Evolutionary conservation across 2,888 invertebrate genomes (phyloP).

Genomic region (Zygaena filipendulae): DNA sequence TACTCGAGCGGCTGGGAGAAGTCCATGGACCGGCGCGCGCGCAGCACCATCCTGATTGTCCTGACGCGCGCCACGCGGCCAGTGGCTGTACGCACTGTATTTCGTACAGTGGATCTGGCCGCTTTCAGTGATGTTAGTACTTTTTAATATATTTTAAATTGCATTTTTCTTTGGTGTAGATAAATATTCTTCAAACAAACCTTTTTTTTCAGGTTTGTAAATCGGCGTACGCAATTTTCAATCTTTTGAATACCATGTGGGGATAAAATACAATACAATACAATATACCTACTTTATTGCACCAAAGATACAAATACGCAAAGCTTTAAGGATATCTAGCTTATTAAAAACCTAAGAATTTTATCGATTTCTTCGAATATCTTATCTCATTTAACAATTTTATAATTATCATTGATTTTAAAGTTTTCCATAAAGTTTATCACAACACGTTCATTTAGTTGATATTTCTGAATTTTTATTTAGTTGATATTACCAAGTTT

Average conservation of each 20-base stretch:
- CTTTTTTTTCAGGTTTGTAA: conserved; percentile 19
- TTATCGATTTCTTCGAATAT: too few species aligned
- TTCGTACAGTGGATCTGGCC: conserved; percentile 23
- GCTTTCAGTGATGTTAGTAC: conserved; percentile 24
- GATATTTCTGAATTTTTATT: too few species aligned
- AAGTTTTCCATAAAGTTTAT: too few species aligned
- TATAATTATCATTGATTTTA: too few species aligned
- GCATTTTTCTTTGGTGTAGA: conserved; percentile 14
- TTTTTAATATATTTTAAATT: conserved; percentile 16
- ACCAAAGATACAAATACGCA: too few species aligned
- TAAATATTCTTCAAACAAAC: conserved; percentile 1
- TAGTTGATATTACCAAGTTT: too few species aligned
- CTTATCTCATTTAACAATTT: too few species aligned
- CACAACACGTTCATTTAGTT: too few species aligned
- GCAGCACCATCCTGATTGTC: conserved; percentile 20
- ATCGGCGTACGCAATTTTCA: conserved; percentile 20
- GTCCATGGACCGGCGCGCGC: conserved; percentile 18
- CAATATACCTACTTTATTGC: too few species aligned
- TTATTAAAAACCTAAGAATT: too few species aligned
- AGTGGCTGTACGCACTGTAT: conserved; percentile 24
- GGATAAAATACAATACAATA: too few species aligned
- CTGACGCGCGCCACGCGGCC: conserved; percentile 20
- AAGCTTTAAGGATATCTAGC: too few species aligned
- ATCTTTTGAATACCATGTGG: conserved; percentile 18
- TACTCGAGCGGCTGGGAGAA: conserved; percentile 30